Evolutionary conservation across 2,113 vertebrate species (phyloP), one percentile per base, ranked within the genome.

Genomic region (Callipepla californica): DNA sequence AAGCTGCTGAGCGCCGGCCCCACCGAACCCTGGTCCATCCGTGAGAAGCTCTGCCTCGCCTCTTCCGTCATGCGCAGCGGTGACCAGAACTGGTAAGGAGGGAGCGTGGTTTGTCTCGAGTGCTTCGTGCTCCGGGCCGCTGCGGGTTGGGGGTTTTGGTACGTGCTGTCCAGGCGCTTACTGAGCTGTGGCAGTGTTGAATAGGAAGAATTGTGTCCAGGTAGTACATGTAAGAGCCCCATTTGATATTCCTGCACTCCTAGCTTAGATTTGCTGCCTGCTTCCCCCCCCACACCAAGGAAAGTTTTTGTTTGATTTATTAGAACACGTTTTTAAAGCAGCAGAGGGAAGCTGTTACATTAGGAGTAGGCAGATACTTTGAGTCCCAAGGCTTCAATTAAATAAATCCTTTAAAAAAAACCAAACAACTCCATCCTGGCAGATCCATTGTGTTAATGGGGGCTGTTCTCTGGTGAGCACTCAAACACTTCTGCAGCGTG

Each of bases 31-130:
- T 99, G 99, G 99, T 99, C 99, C 20, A 97, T 99, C 91, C 98
- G 99, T 63, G 99, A 99, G 97, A 99, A 99, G 77, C 97, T 99
- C 42, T 99, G 99, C 93, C 98, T 99, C 93, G 99, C 99, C 11
- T 99, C 99, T 45, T 99, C 99, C 26, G 99, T 99, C 50, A 99
- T 99, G 99, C 98, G 99, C 90, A 99, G 99, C 62, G 99, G 99
- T 9, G 99, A 99, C 98, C 99, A 99, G 96, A 99, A 99, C 97
- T 99, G 99, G 99, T 99, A 97, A 97, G 97, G 13, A 19, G 55
- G 7, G 30, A 19, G 9, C 26, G 50, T 25, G 50, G 13, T 51
- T 26, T 13, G 25, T 25, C 25, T 14, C 15, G 15, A 28, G 51
- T 15, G 15, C 8, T 30, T 53, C 15, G 15, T 53, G 9, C 28